Evolutionary conservation across 2,797 vertebrate genomes (phyloP), one percentile per base, ranked within the genome.

Genomic region (Eupleurogrammus muticus): DNA sequence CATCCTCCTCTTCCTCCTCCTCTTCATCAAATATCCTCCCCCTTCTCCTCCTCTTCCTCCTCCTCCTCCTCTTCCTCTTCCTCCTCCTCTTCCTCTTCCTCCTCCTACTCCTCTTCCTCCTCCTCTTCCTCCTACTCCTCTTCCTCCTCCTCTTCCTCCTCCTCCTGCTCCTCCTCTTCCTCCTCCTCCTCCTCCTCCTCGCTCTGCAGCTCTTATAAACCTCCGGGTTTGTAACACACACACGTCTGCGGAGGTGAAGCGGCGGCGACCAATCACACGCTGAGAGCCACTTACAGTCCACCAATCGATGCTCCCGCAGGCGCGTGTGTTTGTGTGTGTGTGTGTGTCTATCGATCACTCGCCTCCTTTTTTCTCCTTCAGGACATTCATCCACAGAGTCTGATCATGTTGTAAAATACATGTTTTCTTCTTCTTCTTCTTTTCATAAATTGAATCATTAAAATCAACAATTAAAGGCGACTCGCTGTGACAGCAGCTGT

Each of bases 131-230:
- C n/a, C n/a, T n/a, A n/a, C n/a, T 13, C 58, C 21, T n/a, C 9
- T 40, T 36, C 57, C 34, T 47, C 0, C 11, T 73, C 75, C 83
- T 56, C 36, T 70, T 75, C 60, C 54, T 36, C 11, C 19, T 19
- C 21, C 14, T 21, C 11, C n/a, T n/a, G n/a, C n/a, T n/a, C n/a
- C 63, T 13, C 58, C 21, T n/a, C 9, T 63, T 13, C 58, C 21
- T n/a, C 9, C 46, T 36, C 57, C 34, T 47, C 0, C 11, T 73
- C 75, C 83, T 56, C 36, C 73, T 75, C 60, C 54, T 36, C 77
- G 78, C 72, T 75, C 73, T 73, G 76, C 55, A 17, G 70, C 24
- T 2, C 65, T 72, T 52, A 81, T 88, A 72, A 59, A 67, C 70
- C 58, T 28, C 51, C 10, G 23, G 50, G n/a, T 57, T 14, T 20